Conservation (phyloP, 2,113 vertebrate genomes). For the Merops nubicus region DNA sequence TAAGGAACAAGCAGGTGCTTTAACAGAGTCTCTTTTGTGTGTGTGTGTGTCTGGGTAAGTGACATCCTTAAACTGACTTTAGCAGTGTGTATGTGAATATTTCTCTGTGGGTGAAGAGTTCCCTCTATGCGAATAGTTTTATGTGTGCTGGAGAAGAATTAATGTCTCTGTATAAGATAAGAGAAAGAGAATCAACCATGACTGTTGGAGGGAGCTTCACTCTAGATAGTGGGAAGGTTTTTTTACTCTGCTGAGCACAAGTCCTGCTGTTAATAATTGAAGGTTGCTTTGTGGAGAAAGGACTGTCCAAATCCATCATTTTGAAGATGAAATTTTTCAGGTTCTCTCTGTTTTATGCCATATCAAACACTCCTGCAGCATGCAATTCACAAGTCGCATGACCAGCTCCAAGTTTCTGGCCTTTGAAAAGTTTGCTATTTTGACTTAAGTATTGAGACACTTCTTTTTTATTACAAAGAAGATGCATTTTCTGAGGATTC, state of each 20-base stretch:
- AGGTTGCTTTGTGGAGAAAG: conserved; percentile 30
- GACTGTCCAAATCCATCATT: conserved; percentile 1
- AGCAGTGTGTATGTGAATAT: conserved; percentile 30
- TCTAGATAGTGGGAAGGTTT: background rate
- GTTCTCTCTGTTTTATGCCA: conserved; percentile 21
- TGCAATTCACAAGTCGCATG: conserved; percentile 1
- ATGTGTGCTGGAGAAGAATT: conserved; percentile 37
- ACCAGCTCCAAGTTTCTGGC: conserved; percentile 58
- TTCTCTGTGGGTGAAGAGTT: conserved; percentile 50
- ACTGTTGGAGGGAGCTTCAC: conserved; percentile 43
- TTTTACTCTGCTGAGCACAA: conserved; percentile 40
- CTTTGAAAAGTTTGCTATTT: conserved; percentile 78
- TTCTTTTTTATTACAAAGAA: conserved; percentile 72
- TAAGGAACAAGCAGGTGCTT: conserved; percentile 47
- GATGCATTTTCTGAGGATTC: conserved; percentile 75
- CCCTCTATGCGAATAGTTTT: conserved; percentile 34
- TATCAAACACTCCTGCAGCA: conserved; percentile 53
- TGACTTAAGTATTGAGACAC: conserved; percentile 74
- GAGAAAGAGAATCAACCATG: conserved; percentile 35
- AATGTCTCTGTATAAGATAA: conserved; percentile 40
- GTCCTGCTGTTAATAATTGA: conserved; percentile 57
- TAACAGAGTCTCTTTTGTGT: conserved; percentile 9
- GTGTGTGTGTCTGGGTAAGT: background rate
- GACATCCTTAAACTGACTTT: conserved; percentile 47
- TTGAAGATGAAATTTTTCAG: conserved; percentile 43